phyloP scores from a whole-genome alignment of 2,888 invertebrate species.

The Linhomoeus sp. region DNA sequence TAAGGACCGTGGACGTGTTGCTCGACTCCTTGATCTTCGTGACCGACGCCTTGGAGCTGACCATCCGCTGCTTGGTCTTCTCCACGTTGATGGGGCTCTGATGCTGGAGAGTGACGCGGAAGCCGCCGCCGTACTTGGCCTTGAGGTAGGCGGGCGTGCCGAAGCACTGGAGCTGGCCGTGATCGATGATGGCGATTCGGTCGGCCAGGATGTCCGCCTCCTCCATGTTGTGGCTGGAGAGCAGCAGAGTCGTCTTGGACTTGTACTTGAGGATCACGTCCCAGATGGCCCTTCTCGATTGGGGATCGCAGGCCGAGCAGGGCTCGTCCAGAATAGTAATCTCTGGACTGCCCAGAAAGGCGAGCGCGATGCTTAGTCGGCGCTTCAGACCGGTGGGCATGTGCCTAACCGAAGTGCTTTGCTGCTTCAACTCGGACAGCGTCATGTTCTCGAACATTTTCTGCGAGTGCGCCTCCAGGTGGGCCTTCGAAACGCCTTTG shows the following conservation, averaged over 20 bases:
- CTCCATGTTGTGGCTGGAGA: slow-evolving; percentile 74
- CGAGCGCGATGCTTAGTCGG: slow-evolving; percentile 56
- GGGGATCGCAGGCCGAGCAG: slow-evolving; percentile 63
- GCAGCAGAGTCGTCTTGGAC: slow-evolving; percentile 37
- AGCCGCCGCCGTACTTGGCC: slow-evolving; percentile 7
- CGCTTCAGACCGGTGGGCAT: slow-evolving; percentile 70
- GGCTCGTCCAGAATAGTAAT: slow-evolving; percentile 62
- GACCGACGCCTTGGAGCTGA: background rate
- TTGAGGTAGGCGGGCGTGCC: slow-evolving; percentile 66
- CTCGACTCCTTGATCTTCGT: background rate
- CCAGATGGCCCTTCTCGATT: slow-evolving; percentile 61
- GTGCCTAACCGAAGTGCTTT: slow-evolving; percentile 36
- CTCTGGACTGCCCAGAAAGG: slow-evolving; percentile 66
- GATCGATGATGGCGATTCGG: slow-evolving; percentile 62
- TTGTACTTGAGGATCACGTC: slow-evolving; percentile 50
- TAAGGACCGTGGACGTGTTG: background rate
- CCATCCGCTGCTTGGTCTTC: no score
- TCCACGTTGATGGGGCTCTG: background rate
- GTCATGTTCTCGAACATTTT: background rate
- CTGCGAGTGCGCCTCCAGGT: background rate
- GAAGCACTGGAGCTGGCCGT: slow-evolving; percentile 56
- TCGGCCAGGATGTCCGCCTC: slow-evolving; percentile 70
- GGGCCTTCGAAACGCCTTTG: background rate
- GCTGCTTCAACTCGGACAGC: background rate
- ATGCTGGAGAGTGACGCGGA: background rate